Evolutionary conservation across 2,888 invertebrate genomes (phyloP).

Genomic region (Agriopis aurantiaria): DNA sequence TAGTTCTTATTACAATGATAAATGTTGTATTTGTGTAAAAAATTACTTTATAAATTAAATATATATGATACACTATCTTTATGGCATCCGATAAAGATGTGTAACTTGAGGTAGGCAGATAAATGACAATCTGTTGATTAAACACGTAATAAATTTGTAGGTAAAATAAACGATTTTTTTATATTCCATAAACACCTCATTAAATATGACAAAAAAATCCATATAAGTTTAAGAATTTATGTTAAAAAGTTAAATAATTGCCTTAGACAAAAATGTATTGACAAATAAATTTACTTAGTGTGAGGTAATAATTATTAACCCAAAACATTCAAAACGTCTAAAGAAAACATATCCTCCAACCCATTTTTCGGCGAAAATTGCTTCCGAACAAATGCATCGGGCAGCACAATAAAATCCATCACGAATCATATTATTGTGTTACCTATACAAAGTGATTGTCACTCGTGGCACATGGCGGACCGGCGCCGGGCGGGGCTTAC

Average conservation of each 20-base stretch:
- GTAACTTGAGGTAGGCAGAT: constrained; percentile 36
- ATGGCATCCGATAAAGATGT: constrained; percentile 27
- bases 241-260: too few relatives aligned
- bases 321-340: constrained; percentile 21
- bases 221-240: too few relatives aligned
- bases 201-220: too few relatives aligned
- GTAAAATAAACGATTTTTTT: background rate
- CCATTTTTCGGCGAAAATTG: constrained; percentile 63
- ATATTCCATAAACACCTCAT: too few relatives aligned
- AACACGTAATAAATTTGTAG: background rate
- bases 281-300: too few relatives aligned
- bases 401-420: constrained; percentile 85
- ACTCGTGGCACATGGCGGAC: constrained; percentile 81
- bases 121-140: background rate
- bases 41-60: too few relatives aligned
- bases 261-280: too few relatives aligned
- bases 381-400: constrained; percentile 80
- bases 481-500: constrained; percentile 71
- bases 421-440: constrained; percentile 86
- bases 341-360: constrained; percentile 44
- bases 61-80: constrained; percentile 7
- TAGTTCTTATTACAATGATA: too few relatives aligned
- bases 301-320: background rate
- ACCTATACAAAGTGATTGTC: constrained; percentile 87
- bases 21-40: too few relatives aligned